A percentile compares a stretch with the other conserved stretches of the same genome.
Evolutionary conservation across 2,888 invertebrate species (phyloP).

Genomic region (Thecophora atra): DNA sequence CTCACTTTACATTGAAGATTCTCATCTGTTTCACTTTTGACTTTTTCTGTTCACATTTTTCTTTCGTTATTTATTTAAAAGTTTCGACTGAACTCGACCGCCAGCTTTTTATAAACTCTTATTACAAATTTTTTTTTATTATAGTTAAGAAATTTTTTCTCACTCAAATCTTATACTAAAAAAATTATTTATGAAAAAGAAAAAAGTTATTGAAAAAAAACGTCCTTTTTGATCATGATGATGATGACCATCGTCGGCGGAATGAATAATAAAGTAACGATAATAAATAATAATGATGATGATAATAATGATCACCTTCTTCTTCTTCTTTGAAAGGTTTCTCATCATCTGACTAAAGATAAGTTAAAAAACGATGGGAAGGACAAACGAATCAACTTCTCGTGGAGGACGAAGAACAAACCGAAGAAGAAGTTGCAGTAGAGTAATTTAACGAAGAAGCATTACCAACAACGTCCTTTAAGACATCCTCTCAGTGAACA

Average conservation of each 20-base stretch:
- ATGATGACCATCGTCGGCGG: too few relatives aligned
- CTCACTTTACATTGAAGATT: conserved; percentile 26
- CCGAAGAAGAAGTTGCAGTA: neutral
- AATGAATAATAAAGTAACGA: too few relatives aligned
- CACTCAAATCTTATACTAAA: neutral
- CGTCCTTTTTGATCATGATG: neutral
- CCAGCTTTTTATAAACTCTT: conserved; percentile 17
- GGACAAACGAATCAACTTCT: neutral
- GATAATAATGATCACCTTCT: too few relatives aligned
- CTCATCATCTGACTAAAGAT: too few relatives aligned
- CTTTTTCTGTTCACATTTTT: neutral
- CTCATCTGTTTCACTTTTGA: conserved; percentile 20
- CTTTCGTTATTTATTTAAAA: conserved; percentile 18
- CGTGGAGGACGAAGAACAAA: neutral
- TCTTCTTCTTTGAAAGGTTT: too few relatives aligned
- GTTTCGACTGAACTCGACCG: neutral
- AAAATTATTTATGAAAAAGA: neutral
- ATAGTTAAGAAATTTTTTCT: neutral
- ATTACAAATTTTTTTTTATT: conserved; percentile 25
- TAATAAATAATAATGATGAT: too few relatives aligned
- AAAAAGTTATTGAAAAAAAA: conserved; percentile 3
- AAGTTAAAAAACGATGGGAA: too few relatives aligned
- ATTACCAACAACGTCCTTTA: neutral
- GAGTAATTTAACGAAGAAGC: neutral
- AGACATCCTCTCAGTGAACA: conserved; percentile 2